Evolutionary conservation across 2,888 invertebrate species (phyloP), one percentile per base, ranked within the genome.

Genomic region (Anthrax anthrax): DNA sequence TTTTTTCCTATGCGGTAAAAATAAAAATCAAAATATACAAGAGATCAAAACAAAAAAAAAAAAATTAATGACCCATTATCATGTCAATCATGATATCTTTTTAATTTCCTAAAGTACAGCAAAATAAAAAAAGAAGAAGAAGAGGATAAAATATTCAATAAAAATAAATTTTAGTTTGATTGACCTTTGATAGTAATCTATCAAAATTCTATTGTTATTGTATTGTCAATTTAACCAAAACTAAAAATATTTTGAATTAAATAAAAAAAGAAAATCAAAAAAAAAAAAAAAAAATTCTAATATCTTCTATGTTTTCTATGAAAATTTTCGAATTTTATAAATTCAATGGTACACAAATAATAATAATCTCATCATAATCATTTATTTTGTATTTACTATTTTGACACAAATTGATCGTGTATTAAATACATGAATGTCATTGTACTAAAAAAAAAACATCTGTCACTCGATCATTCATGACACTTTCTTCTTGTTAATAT

Each of bases 381-480:
- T n/a, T 32, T 12, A 32, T 32, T 32, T 3, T 32, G 12, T 9
- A 4, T 12, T 32, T 12, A 12, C 5, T 44, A 32, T 44, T 44
- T 44, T 44, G 44, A 45, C 40, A 45, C 45, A 45, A 42, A 45
- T 45, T 45, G 44, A 44, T 44, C 45, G 17, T 16, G 18, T 18
- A 40, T 45, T 45, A 45, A 45, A 18, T 40, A 39, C 23, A n/a
- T n/a, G 41, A n/a, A 32, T 47, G 43, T 39, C 41, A 41, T n/a
- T n/a, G 17, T n/a, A n/a, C n/a, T n/a, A n/a, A n/a, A n/a, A n/a
- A n/a, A n/a, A 37, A 42, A 48, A 50, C 50, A 50, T 48, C 50
- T 50, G 50, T 48, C 48, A 47, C 47, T 50, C 50, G 50, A 48
- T 50, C 50, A 50, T 50, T 46, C 39, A 27, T 48, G 48, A 46